phyloP scores from a whole-genome alignment of 2,797 vertebrate species.

The Halcyon leucocephala region DNA sequence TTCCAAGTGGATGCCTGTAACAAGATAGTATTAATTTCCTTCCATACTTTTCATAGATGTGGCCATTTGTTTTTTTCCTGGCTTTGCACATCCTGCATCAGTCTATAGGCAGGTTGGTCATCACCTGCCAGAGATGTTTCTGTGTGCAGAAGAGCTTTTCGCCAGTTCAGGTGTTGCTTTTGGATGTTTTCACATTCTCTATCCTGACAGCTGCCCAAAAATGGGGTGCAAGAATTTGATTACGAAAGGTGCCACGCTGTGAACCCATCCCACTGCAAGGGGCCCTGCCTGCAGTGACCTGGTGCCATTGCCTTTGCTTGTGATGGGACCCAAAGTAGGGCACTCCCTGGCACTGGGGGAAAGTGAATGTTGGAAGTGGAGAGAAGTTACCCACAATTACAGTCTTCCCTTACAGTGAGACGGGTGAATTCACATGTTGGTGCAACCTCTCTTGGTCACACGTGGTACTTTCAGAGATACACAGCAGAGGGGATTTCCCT shows the following conservation, averaged over 20 bases:
- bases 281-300: fast-evolving
- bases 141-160: neutral
- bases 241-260: neutral
- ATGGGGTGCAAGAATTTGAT: fast-evolving
- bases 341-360: neutral
- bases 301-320: neutral
- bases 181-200: neutral
- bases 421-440: fast-evolving
- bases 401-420: neutral
- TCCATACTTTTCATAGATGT: neutral
- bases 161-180: neutral
- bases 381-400: neutral
- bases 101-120: neutral
- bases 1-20: neutral
- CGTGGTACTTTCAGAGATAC: neutral
- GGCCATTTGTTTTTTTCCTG: neutral
- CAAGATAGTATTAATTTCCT: neutral
- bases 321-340: neutral
- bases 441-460: neutral
- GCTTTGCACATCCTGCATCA: neutral
- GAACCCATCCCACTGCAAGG: neutral
- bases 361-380: neutral
- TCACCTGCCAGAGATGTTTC: neutral
- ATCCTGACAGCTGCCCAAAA: neutral
- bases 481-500: neutral